Evolutionary conservation across 2,888 invertebrate species (phyloP).

Genomic region (Pyrocoelia pectoralis): DNA sequence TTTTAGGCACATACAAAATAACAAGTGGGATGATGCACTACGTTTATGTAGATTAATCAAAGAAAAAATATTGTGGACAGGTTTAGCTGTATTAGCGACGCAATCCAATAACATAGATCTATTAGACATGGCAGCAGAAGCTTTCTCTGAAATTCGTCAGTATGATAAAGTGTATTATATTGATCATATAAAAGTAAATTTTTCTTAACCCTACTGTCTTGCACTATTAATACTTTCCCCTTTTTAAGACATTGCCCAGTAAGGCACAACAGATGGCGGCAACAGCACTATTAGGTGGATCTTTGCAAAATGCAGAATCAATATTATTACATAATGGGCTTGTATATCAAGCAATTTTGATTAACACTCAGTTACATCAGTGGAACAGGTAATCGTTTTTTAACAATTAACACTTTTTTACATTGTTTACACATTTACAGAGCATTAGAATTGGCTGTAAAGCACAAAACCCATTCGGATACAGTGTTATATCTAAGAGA

Average conservation of each 20-base stretch:
- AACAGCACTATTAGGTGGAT: slow-evolving; percentile 73
- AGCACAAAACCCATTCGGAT: slow-evolving; percentile 76
- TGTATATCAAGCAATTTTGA: slow-evolving; percentile 74
- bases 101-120: slow-evolving; percentile 78
- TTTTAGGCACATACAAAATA: slow-evolving; percentile 71
- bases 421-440: slow-evolving; percentile 56
- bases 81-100: slow-evolving; percentile 90
- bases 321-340: slow-evolving; percentile 73
- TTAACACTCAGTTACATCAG: slow-evolving; percentile 74
- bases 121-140: slow-evolving; percentile 90
- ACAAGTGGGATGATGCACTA: slow-evolving; percentile 70
- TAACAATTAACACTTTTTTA: not conserved
- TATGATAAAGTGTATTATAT: slow-evolving; percentile 88
- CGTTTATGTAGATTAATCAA: slow-evolving; percentile 56
- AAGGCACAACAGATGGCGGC: slow-evolving; percentile 70
- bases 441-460: slow-evolving; percentile 76
- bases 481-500: slow-evolving; percentile 74
- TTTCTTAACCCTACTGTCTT: slow-evolving; percentile 4
- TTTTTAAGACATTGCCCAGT: slow-evolving; percentile 60
- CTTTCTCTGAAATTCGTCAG: slow-evolving; percentile 90
- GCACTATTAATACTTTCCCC: not conserved
- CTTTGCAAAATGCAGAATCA: slow-evolving; percentile 74
- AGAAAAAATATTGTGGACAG: slow-evolving; percentile 87
- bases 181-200: slow-evolving; percentile 76
- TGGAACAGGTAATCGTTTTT: slow-evolving; percentile 70